Base-by-base conservation (phyloP, 2,797 vertebrate genomes). In the Molossus alvarezi region DNA sequence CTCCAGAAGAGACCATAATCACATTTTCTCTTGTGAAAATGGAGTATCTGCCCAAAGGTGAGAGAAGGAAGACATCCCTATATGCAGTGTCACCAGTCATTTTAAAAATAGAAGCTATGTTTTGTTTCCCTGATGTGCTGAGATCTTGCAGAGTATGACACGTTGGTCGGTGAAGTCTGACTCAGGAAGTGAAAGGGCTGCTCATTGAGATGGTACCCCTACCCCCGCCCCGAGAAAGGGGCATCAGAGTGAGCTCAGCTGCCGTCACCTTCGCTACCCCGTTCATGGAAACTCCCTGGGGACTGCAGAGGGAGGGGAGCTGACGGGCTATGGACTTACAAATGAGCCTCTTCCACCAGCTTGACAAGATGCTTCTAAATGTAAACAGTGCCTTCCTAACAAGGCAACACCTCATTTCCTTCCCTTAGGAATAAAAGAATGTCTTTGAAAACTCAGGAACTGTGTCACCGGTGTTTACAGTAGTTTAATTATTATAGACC, bases 401-500 rank as follows among this genome's bases (percentile, higher is more conserved):
- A 96, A 97, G 95, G 96, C 60, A 80, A 77, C 95, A 94, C 92
- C 94, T 97, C 97, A 97, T 97, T 97, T 97, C 93, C 95, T 94
- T 94, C 77, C 81, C n/a, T 57, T 41, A 18, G 81, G 67, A 93
- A 89, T 41, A 82, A 91, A 60, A 41, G 27, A 27, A 62, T 90
- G 83, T 92, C 84, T 95, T 76, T 88, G 90, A 95, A 95, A 91
- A 90, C 53, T 51, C 90, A 92, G 93, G 71, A 48, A 93, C 94
- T 75, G 80, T 97, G 96, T 53, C 93, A 76, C 85, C 2, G 1
- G 69, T 95, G 83, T 96, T 97, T 97, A 97, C 86, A 92, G 94
- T 97, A 97, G 96, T 97, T 97, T 97, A 97, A 97, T 97, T 97
- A 97, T 95, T 95, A 95, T 95, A 96, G 97, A 95, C 76, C 12